Percentiles rank a stretch among this genome's conserved stretches.
Conservation (phyloP, 2,797 vertebrate genomes). For the Catharus ustulatus region DNA sequence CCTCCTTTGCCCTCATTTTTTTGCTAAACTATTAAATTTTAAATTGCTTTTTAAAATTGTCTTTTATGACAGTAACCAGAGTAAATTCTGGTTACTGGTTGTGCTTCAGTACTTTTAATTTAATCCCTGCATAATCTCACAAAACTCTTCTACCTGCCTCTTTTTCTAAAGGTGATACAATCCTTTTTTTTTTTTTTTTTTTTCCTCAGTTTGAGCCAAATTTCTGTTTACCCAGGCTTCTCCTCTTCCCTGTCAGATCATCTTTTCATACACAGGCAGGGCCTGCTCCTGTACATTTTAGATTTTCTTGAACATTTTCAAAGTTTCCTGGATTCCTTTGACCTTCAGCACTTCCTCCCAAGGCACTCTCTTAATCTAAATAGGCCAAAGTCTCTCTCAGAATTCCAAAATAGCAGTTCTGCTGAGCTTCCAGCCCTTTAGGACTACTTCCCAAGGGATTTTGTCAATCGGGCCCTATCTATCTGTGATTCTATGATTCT, state of each 20-base stretch:
- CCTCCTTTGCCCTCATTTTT: neutral
- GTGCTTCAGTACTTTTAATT: neutral
- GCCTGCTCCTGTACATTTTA: neutral
- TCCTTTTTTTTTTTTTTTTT: neutral
- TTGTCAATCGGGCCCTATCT: neutral
- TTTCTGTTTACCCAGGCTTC: neutral
- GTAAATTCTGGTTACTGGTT: neutral
- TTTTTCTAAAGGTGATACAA: neutral
- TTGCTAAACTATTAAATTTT: neutral
- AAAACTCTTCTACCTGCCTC: neutral
- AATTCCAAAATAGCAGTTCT: neutral
- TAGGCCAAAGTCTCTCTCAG: neutral
- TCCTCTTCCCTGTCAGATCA: rapidly evolving
- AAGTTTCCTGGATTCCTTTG: neutral
- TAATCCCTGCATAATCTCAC: neutral
- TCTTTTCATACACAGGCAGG: rapidly evolving
- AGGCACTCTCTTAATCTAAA: neutral
- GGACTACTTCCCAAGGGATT: neutral
- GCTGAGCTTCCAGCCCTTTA: neutral
- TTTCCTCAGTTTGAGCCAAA: too few species aligned
- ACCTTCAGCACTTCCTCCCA: neutral
- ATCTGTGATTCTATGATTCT: too few species aligned
- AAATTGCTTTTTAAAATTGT: neutral
- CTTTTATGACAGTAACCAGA: neutral
- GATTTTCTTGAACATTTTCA: neutral